These are phyloP conservation scores for Habroteleia sp. DNA, from an alignment of 2,888 invertebrate species.

Conservation along the genomic window DNA sequence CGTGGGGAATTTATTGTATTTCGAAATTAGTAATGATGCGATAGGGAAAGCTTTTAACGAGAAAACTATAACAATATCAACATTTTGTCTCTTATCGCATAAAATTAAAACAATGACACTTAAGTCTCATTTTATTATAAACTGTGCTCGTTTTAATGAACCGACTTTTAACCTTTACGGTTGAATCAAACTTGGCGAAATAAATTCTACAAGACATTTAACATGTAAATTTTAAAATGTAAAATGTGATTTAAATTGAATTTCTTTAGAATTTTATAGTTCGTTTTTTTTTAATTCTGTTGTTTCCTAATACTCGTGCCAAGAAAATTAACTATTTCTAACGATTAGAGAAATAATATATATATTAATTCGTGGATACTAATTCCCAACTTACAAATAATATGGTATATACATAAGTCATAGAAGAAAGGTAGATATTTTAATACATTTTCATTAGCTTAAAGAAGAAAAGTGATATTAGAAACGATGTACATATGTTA, in stretches of 20 bases:
- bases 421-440: too few relatives aligned
- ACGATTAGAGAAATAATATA: too few relatives aligned
- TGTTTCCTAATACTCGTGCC: too few relatives aligned
- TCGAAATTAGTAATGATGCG: conserved; percentile 55
- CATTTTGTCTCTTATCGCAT: conserved; percentile 34
- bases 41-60: conserved; percentile 50
- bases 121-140: conserved; percentile 38
- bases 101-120: conserved; percentile 36
- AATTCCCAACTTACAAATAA: too few relatives aligned
- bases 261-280: too few relatives aligned
- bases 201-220: conserved; percentile 20
- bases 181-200: conserved; percentile 23
- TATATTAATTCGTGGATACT: too few relatives aligned
- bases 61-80: conserved; percentile 43
- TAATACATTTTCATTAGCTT: neutral
- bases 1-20: conserved; percentile 48
- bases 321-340: too few relatives aligned
- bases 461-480: conserved; percentile 1
- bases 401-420: too few relatives aligned
- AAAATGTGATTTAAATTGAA: conserved; percentile 1
- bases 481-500: conserved; percentile 18
- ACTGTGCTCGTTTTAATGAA: conserved; percentile 30
- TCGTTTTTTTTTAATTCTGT: neutral
- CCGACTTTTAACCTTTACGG: conserved; percentile 23
- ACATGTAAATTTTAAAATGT: conserved; percentile 22